Evolutionary conservation across 2,888 invertebrate species (phyloP).

Genomic region (Rhabditoides inermis): DNA sequence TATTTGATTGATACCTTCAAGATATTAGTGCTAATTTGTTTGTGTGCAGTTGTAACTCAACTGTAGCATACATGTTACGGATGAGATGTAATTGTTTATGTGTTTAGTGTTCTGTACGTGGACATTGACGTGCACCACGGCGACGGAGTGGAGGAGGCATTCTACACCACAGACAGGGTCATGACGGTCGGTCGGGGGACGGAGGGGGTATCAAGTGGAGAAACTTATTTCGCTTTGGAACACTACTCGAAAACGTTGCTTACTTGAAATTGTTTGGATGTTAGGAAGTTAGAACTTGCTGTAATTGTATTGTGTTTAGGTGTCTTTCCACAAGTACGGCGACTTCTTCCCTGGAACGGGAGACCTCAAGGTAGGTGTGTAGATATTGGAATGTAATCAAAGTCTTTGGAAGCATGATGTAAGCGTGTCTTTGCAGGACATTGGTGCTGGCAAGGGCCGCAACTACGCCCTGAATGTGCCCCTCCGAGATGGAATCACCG

Average conservation of each 20-base stretch:
- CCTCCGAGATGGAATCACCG: slow-evolving; percentile 93
- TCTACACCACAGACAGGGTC: slow-evolving; percentile 92
- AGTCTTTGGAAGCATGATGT: no score
- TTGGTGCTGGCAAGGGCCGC: slow-evolving; percentile 73
- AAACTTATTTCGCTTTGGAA: no score
- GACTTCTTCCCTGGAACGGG: slow-evolving; percentile 98
- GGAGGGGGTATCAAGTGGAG: no score
- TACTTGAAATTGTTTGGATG: no score
- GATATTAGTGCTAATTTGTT: no score
- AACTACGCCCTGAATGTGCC: slow-evolving; percentile 99
- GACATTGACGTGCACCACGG: slow-evolving; percentile 99
- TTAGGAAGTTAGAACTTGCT: no score
- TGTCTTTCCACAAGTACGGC: slow-evolving; percentile 95
- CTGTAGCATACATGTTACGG: not conserved
- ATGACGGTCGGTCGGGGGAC: no score
- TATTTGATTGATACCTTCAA: no score
- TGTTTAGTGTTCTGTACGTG: slow-evolving; percentile 85
- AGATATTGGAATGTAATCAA: not conserved
- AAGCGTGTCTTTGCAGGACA: slow-evolving; percentile 55
- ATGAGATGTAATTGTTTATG: no score
- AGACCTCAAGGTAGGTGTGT: slow-evolving; percentile 56
- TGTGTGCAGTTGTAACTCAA: no score
- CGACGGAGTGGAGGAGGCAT: slow-evolving; percentile 82
- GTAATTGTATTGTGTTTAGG: no score
- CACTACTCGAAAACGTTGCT: no score